phyloP scores from a whole-genome alignment of 2,888 invertebrate genomes.

The Apamea epomidion region DNA sequence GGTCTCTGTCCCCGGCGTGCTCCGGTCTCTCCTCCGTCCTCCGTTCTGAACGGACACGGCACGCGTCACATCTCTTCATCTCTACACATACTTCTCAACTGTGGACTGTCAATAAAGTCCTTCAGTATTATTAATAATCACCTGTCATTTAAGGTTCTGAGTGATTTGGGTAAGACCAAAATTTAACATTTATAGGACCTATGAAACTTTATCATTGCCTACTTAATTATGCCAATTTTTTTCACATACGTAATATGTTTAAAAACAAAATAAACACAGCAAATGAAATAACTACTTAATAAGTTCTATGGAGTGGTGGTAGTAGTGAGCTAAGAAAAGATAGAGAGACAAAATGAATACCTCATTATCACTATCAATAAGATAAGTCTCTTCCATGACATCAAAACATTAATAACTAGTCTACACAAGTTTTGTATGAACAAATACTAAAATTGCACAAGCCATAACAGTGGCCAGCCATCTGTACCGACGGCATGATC shows the following conservation, averaged over 20 bases:
- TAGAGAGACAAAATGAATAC: constrained; percentile 68
- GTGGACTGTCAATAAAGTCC: constrained; percentile 84
- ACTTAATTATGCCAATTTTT: constrained; percentile 44
- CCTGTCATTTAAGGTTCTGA: constrained; percentile 20
- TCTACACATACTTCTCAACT: constrained; percentile 88
- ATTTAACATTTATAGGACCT: constrained; percentile 14
- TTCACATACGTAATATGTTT: constrained; percentile 5
- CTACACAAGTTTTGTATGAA: constrained; percentile 48
- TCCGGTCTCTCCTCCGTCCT: constrained; percentile 73
- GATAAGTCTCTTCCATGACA: constrained; percentile 78
- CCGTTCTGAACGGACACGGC: constrained; percentile 82
- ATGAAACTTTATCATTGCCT: constrained; percentile 23
- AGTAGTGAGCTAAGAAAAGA: constrained; percentile 26
- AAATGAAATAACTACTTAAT: constrained; percentile 28
- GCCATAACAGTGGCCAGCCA: constrained; percentile 54
- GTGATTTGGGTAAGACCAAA: constrained; percentile 10
- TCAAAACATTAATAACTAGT: constrained; percentile 61
- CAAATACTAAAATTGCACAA: constrained; percentile 45
- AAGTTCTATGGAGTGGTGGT: constrained; percentile 2
- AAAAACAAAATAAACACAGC: constrained; percentile 19
- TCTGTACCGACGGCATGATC: constrained; percentile 67
- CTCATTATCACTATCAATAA: constrained; percentile 83
- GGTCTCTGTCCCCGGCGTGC: constrained; percentile 79
- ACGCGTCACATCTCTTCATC: constrained; percentile 88
- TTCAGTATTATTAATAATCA: constrained; percentile 65